Evolutionary conservation across 2,888 invertebrate species (phyloP).

Genomic region (Spodoptera exigua): DNA sequence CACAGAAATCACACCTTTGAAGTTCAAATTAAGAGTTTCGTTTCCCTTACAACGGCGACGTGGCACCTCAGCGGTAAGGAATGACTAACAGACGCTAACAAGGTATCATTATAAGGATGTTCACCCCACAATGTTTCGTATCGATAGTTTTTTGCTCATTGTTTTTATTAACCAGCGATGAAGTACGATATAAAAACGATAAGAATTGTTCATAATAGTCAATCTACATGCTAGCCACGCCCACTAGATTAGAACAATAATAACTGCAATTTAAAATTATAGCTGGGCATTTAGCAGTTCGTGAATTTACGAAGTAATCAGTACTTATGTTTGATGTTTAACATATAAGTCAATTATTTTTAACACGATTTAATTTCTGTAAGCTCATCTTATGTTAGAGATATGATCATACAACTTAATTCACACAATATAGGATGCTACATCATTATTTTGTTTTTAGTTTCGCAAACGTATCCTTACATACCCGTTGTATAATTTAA

Average conservation of each 20-base stretch:
- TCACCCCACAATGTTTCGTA: conserved; percentile 68
- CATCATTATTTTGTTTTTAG: too few species aligned
- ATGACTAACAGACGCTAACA: conserved; percentile 86
- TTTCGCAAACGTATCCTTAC: too few species aligned
- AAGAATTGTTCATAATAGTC: conserved; percentile 54
- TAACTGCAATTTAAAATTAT: conserved; percentile 49
- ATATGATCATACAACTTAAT: conserved; percentile 20
- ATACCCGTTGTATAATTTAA: too few species aligned
- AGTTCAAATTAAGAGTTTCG: conserved; percentile 82
- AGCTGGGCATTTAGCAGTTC: conserved; percentile 36
- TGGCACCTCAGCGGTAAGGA: conserved; percentile 67
- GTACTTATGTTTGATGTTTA: conserved; percentile 10
- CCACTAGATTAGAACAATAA: conserved; percentile 51
- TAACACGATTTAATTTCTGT: conserved; percentile 21
- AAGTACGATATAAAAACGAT: conserved; percentile 52
- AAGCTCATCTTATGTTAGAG: conserved; percentile 14
- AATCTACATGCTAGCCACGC: conserved; percentile 46
- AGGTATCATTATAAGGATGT: conserved; percentile 86
- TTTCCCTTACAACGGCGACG: conserved; percentile 69
- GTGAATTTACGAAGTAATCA: conserved; percentile 19
- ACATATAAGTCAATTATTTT: conserved; percentile 20
- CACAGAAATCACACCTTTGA: conserved; percentile 85
- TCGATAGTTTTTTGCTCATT: conserved; percentile 77
- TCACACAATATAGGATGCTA: conserved; percentile 9
- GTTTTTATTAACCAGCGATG: conserved; percentile 65